Evolutionary conservation across 1,140 invertebrate genomes (phyloP), one percentile per base, ranked within the genome.

Genomic region (Drosophila pectinifera): DNA sequence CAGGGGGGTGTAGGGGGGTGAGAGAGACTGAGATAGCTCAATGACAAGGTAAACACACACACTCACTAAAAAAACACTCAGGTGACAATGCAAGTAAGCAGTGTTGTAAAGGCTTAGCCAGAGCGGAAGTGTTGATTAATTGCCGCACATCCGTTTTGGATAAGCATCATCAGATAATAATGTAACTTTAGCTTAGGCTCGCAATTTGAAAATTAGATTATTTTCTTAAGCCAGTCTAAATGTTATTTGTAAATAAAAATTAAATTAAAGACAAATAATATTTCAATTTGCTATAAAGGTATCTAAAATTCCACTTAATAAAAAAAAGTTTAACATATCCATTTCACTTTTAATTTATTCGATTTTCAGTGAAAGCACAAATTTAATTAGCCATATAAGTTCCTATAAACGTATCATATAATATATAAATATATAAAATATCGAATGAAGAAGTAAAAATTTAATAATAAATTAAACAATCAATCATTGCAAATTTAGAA

Each of bases 71-170:
- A 20, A 49, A 28, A 42, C 16, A 24, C 36, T 28, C 24, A 46
- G 62, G 43, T 57, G 69, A 73, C 38, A 72, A 31, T 67, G 72
- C 73, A 74, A 22, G 31, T 39, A 39, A 28, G 67, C 49, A 82
- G 79, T 73, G 73, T 73, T 81, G 79, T 34, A 76, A 81, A 77
- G 42, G 31, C 28, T 41, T 20, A 62, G 55, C 59, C 20, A 36
- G 31, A 31, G 45, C 73, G 72, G 72, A 76, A 75, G 73, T 76
- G 59, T 75, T 76, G 72, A 67, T 53, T 75, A 75, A 75, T 67
- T 75, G 72, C 72, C 42, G 39, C 72, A 65, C 72, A 75, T 75
- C 73, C 59, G 73, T 28, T 51, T 48, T 64, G 22, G 39, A 65
- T 65, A 64, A 69, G 69, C 48, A 31, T 31, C 28, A 5, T 54